Evolutionary conservation across 2,888 invertebrate species (phyloP), one percentile per base, ranked within the genome.

Genomic region (Nebria brevicollis): DNA sequence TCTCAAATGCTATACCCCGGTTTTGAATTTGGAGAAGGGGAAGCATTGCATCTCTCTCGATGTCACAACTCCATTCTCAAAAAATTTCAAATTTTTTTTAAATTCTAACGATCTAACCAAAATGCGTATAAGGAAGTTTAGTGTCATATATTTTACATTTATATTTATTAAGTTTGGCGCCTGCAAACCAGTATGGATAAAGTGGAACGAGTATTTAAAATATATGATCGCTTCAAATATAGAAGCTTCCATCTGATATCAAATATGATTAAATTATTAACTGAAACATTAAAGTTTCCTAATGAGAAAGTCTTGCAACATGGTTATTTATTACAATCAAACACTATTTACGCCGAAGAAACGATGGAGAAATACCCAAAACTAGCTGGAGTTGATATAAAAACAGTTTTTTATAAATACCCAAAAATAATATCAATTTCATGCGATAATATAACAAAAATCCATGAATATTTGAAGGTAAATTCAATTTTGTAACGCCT

Each of bases 281-380:
- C 34, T 25, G 20, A 76, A 66, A 72, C 76, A 20, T 43, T 81
- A 1, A 72, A 76, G 10, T 81, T 77, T 72, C 20, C 65, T 11
- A 66, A 72, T 26, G 3, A 66, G 3, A 81, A 77, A 81, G n/a
- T 81, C 20, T 65, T 81, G 43, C 72, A 77, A 43, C 15, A 81
- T 77, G 76, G 81, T 70, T 81, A 81, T 66, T 43, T 81, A 25
- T 77, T 81, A 42, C 77, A 81, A 73, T 76, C 41, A 26, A 72
- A 43, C 15, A 72, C 81, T 8, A 15, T 72, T 13, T 77, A 34
- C 11, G 41, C 73, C 15, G 13, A 41, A 15, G 41, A 76, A 72
- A 73, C 66, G 0, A 26, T 81, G 66, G 20, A 11, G 13, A 2
- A 5, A n/a, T 81, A 70, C 73, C 77, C 77, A 20, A 77, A 54